These are phyloP conservation scores for Pseudotriccus pelzelni DNA, from an alignment of 2,797 vertebrate species.

Conservation along the genomic window DNA sequence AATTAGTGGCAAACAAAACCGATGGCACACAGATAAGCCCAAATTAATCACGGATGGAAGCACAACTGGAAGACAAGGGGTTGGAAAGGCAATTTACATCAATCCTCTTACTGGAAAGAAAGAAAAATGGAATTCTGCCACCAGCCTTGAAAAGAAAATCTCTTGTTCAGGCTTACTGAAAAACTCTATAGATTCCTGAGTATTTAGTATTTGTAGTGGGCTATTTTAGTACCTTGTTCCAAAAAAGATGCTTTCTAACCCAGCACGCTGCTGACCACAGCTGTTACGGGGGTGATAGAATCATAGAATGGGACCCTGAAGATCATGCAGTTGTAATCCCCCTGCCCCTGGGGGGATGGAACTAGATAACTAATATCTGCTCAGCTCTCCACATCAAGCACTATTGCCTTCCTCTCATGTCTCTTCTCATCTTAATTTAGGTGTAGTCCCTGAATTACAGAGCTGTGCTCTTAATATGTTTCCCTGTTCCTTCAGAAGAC, in stretches of 20 bases:
- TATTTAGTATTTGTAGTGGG: background rate
- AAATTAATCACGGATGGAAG: background rate
- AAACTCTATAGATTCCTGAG: background rate
- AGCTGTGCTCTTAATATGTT: background rate
- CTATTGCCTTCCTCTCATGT: background rate
- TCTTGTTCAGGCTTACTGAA: background rate
- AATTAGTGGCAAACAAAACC: background rate
- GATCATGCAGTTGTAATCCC: background rate
- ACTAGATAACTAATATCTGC: background rate
- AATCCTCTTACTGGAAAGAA: background rate
- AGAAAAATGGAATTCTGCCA: background rate
- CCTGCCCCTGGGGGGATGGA: background rate
- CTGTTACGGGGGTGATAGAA: accelerated
- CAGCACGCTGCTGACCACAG: background rate
- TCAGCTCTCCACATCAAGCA: background rate
- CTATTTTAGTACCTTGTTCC: background rate
- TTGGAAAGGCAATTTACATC: background rate
- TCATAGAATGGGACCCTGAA: background rate
- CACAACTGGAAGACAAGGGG: background rate
- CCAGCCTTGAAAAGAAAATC: background rate
- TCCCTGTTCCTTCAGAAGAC: background rate
- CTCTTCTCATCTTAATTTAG: background rate
- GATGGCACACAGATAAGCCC: background rate
- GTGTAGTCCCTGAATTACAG: background rate
- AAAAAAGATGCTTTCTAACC: background rate